Conservation (phyloP, 2,113 vertebrate genomes). For the Actenoides hombroni region DNA sequence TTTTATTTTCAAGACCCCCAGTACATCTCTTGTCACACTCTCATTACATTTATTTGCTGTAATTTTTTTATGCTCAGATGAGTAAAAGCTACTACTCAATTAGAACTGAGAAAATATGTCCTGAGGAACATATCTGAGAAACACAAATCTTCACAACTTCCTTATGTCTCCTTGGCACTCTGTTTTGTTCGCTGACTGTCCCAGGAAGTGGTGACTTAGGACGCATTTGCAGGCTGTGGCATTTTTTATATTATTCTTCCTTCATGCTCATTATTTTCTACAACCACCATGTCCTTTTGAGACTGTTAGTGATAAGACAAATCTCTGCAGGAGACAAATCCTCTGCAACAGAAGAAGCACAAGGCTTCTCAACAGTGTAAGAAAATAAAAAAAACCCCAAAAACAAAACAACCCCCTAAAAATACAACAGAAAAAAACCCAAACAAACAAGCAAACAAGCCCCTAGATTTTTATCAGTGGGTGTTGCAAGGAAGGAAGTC, state of each 20-base stretch:
- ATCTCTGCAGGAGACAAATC: background rate
- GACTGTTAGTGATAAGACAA: background rate
- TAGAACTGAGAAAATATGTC: background rate
- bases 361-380: background rate
- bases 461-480: rapidly evolving
- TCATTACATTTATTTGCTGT: background rate
- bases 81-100: background rate
- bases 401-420: background rate
- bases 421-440: background rate
- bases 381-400: too few relatives aligned
- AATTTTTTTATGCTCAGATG: background rate
- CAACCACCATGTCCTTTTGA: background rate
- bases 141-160: background rate
- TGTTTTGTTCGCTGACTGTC: background rate
- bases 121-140: background rate
- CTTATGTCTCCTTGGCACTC: background rate
- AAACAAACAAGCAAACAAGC: background rate
- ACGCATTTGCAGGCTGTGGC: background rate
- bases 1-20: background rate
- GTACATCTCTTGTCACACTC: background rate
- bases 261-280: background rate
- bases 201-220: background rate
- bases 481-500: background rate
- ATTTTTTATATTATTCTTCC: background rate
- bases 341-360: background rate